Conservation (phyloP, 2,113 vertebrate species). For the Coptodon rendalli region DNA sequence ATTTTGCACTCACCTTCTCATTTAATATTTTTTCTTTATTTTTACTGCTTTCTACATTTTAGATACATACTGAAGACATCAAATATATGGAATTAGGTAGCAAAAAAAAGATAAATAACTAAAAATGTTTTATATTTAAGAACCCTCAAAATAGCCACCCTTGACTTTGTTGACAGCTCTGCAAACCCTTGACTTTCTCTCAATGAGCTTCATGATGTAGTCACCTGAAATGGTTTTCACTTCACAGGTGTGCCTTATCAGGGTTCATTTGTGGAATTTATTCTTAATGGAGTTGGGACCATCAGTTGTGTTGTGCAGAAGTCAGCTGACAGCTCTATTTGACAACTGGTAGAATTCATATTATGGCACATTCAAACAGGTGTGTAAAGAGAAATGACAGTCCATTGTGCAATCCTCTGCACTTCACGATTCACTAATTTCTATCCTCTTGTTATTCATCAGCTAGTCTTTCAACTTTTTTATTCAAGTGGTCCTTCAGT, state of each 20-base stretch:
- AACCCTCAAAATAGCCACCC: not conserved
- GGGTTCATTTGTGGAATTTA: not conserved
- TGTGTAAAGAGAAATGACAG: fast-evolving
- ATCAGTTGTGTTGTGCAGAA: not conserved
- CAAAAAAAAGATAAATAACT: fast-evolving
- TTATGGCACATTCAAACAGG: not conserved
- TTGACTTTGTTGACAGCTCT: fast-evolving
- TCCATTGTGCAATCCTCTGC: fast-evolving
- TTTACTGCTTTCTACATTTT: not conserved
- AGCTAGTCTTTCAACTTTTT: not conserved
- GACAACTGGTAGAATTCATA: not conserved
- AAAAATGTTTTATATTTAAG: fast-evolving
- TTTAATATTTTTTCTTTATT: not conserved
- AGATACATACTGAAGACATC: not conserved
- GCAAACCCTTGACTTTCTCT: not conserved
- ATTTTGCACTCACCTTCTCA: not conserved
- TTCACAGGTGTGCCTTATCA: not conserved
- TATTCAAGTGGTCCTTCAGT: fast-evolving
- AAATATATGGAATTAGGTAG: fast-evolving
- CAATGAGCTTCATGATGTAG: not conserved
- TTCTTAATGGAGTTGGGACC: not conserved
- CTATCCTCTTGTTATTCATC: not conserved
- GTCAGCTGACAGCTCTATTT: fast-evolving
- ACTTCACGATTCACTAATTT: fast-evolving
- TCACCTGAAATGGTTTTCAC: not conserved